Evolutionary conservation across 2,113 vertebrate genomes (phyloP).

Genomic region (Chiloscyllium plagiosum): DNA sequence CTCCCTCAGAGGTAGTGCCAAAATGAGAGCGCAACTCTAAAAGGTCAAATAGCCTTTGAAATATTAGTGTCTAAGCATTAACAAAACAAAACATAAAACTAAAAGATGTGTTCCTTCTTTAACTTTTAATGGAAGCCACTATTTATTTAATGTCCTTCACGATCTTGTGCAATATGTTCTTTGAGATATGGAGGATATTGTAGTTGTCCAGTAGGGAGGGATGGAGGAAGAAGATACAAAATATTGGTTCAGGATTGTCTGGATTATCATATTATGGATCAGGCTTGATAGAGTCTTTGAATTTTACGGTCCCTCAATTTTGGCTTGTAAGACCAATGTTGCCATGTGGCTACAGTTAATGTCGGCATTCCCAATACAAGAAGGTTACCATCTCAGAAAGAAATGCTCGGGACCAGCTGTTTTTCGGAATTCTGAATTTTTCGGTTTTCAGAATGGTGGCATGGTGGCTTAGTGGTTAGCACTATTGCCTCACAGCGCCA

Average conservation of each 20-base stretch:
- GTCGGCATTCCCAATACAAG: neutral
- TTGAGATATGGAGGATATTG: neutral
- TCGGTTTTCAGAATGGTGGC: too few relatives aligned
- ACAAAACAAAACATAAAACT: neutral
- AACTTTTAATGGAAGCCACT: neutral
- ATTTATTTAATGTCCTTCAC: neutral
- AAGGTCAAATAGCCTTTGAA: neutral
- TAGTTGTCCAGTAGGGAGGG: too few relatives aligned
- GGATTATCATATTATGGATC: too few relatives aligned
- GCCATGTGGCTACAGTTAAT: neutral
- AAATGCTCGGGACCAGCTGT: too few relatives aligned
- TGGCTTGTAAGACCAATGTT: neutral
- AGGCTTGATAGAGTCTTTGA: neutral
- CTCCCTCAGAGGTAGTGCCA: slow-evolving; percentile 70
- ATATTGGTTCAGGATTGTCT: neutral
- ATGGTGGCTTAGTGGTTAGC: too few relatives aligned
- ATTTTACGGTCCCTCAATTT: neutral
- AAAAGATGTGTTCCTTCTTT: neutral
- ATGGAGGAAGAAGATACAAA: neutral
- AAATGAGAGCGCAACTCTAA: slow-evolving; percentile 79
- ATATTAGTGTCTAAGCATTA: neutral
- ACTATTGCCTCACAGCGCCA: too few relatives aligned
- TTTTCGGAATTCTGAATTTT: too few relatives aligned
- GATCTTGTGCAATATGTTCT: neutral
- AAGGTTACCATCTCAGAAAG: neutral